phyloP scores from a whole-genome alignment of 2,797 vertebrate species.

The Cynodonichthys magdalenae region DNA sequence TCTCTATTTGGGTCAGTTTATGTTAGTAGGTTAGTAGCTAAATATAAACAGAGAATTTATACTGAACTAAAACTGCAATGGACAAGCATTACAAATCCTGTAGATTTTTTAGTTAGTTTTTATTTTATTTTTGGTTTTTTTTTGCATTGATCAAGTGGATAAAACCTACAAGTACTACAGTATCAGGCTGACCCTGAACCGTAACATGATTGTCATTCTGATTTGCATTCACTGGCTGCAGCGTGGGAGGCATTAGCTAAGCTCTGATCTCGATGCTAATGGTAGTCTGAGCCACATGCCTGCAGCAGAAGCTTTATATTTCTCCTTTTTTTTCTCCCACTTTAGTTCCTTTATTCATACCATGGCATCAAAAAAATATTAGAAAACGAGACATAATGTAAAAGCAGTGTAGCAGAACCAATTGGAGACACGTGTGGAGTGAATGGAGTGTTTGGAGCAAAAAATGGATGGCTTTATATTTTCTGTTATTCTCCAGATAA shows the following conservation, averaged over 20 bases:
- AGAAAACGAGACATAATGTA: conserved; percentile 1
- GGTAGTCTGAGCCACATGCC: conserved; percentile 33
- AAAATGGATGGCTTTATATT: conserved; percentile 2
- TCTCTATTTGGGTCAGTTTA: conserved; percentile 5
- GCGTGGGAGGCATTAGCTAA: conserved; percentile 59
- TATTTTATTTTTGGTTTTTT: too few species aligned
- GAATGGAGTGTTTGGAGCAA: conserved; percentile 12
- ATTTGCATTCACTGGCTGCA: conserved; percentile 68
- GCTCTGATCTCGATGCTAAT: conserved; percentile 57
- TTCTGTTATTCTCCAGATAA: conserved; percentile 31
- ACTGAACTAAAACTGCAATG: conserved; percentile 4
- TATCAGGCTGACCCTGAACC: conserved; percentile 58
- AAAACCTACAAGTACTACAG: conserved; percentile 47
- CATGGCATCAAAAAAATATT: conserved; percentile 6
- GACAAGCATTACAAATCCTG: conserved; percentile 18
- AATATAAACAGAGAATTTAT: conserved; percentile 18
- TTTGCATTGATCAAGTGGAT: conserved; percentile 32
- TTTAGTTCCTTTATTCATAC: conserved; percentile 6
- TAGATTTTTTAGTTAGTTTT: conserved; percentile 18
- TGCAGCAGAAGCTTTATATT: conserved; percentile 8
- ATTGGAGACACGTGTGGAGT: conserved; percentile 15
- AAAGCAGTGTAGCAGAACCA: not conserved
- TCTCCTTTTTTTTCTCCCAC: not conserved
- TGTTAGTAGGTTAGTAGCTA: conserved; percentile 5
- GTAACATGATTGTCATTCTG: conserved; percentile 63